Evolutionary conservation across 2,113 vertebrate species (phyloP).

Genomic region (Cochlearius cochlearius): DNA sequence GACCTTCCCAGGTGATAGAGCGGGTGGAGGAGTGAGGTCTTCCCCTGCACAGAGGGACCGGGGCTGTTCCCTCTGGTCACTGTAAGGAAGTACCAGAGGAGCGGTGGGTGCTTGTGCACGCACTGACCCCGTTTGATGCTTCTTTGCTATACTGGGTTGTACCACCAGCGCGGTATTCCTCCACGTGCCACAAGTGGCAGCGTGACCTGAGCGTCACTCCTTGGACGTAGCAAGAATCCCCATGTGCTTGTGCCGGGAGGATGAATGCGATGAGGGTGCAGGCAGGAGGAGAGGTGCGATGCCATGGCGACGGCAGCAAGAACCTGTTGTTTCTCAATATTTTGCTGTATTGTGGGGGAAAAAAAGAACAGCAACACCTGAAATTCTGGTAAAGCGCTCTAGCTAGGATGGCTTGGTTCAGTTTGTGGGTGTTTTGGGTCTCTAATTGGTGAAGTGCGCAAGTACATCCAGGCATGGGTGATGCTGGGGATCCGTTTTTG

Average conservation of each 20-base stretch:
- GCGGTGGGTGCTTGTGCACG: background rate
- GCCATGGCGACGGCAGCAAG: background rate
- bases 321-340: fast-evolving
- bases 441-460: background rate
- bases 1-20: background rate
- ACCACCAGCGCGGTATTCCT: background rate
- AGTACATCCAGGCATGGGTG: background rate
- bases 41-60: background rate
- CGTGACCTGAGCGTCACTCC: background rate
- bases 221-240: fast-evolving
- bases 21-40: background rate
- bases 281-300: background rate
- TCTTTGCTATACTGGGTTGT: background rate
- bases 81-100: background rate
- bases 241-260: background rate
- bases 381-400: background rate
- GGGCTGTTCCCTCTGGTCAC: background rate
- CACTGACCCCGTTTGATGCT: background rate
- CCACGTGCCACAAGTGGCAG: background rate
- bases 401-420: background rate
- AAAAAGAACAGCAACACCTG: background rate
- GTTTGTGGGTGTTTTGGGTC: fast-evolving
- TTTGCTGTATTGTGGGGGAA: background rate
- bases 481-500: background rate
- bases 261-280: fast-evolving